Conservation (phyloP, 1,140 invertebrate species). For the Drosophila santomea region DNA sequence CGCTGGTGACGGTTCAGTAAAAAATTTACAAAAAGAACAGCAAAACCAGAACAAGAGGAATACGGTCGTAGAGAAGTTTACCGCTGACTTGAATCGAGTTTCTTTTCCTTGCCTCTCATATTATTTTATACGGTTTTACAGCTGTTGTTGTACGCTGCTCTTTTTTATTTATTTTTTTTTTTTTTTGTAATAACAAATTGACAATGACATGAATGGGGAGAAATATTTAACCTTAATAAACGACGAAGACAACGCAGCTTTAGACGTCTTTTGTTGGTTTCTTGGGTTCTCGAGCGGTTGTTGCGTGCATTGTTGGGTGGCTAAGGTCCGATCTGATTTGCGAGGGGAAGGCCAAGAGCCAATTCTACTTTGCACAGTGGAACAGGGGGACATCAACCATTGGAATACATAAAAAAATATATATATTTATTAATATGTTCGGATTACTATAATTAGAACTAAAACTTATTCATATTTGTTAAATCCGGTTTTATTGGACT, state of each 20-base stretch:
- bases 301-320: conserved; percentile 60
- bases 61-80: conserved; percentile 50
- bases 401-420: conserved; percentile 1
- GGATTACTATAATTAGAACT: no score
- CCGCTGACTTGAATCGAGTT: conserved; percentile 54
- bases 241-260: conserved; percentile 59
- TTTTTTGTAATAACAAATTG: conserved; percentile 82
- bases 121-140: conserved; percentile 52
- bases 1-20: conserved; percentile 38
- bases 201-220: conserved; percentile 81
- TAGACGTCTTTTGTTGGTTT: conserved; percentile 63
- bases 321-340: conserved; percentile 64
- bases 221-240: conserved; percentile 84
- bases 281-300: conserved; percentile 16
- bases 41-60: conserved; percentile 30
- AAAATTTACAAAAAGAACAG: conserved; percentile 34
- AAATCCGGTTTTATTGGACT: no score
- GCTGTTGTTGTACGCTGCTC: conserved; percentile 27
- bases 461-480: neutral
- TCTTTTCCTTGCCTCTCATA: conserved; percentile 33
- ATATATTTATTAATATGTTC: no score
- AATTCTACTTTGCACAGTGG: conserved; percentile 65
- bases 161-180: conserved; percentile 8
- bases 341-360: conserved; percentile 73
- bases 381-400: conserved; percentile 14